phyloP scores from a whole-genome alignment of 2,113 vertebrate genomes.

The Xenopus laevis region DNA sequence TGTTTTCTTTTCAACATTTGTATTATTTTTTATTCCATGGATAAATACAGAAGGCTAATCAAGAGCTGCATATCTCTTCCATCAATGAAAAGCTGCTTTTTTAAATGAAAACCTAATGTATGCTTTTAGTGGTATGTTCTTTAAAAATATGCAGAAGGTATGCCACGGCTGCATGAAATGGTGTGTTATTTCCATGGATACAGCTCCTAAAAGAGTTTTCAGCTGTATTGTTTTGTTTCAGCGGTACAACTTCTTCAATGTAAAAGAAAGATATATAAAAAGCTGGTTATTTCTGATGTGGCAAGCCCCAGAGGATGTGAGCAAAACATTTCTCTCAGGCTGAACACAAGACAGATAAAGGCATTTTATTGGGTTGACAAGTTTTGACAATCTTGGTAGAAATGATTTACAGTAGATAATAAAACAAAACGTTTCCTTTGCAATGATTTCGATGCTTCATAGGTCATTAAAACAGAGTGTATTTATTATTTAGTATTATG shows the following conservation, averaged over 20 bases:
- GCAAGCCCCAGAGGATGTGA: not conserved
- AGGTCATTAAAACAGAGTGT: too few relatives aligned
- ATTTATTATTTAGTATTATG: too few relatives aligned
- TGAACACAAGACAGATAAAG: too few relatives aligned
- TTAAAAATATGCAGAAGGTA: not conserved
- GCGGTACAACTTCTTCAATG: not conserved
- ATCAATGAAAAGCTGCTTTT: not conserved
- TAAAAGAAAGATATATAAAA: not conserved
- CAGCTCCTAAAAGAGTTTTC: not conserved
- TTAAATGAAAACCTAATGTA: not conserved
- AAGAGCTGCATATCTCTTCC: not conserved
- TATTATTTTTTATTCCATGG: not conserved
- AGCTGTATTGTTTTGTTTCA: not conserved
- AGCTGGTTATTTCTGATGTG: not conserved
- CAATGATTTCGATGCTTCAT: too few relatives aligned
- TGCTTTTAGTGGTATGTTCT: not conserved
- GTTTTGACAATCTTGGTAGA: too few relatives aligned
- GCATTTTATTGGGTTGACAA: too few relatives aligned
- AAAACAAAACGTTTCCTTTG: too few relatives aligned
- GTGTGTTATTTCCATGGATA: slow-evolving; percentile 3
- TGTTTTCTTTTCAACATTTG: too few relatives aligned
- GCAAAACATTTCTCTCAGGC: too few relatives aligned
- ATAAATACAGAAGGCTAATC: not conserved
- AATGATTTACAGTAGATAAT: too few relatives aligned
- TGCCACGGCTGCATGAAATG: not conserved